phyloP scores from a whole-genome alignment of 2,113 vertebrate species.

The Typhlomys cinereus region DNA sequence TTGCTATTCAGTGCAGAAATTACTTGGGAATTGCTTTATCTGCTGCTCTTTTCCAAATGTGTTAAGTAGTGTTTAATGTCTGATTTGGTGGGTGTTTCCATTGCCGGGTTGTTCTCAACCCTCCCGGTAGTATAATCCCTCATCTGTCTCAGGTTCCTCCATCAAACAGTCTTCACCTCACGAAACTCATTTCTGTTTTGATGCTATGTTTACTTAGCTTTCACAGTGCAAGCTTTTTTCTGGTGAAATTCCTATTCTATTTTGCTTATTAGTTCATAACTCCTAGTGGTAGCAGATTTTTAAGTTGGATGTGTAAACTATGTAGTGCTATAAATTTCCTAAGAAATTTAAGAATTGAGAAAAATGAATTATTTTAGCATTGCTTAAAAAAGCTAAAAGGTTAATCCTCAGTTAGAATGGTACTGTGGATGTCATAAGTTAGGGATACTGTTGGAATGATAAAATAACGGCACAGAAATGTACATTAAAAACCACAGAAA shows the following conservation, averaged over 20 bases:
- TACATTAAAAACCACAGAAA: neutral
- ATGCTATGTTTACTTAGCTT: neutral
- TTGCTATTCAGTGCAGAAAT: neutral
- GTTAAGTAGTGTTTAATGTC: too few relatives aligned
- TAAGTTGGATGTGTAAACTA: neutral
- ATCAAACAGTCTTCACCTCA: neutral
- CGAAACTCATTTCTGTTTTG: neutral
- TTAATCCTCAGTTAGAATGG: neutral
- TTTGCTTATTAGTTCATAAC: neutral
- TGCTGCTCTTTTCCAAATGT: neutral
- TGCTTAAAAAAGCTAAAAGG: constrained; percentile 8
- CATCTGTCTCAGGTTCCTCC: neutral
- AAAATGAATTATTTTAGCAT: neutral
- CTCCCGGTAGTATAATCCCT: neutral
- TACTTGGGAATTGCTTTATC: neutral
- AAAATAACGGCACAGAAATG: neutral
- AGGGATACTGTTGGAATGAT: neutral
- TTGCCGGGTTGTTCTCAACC: neutral
- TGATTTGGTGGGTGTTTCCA: neutral
- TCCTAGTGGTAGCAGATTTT: neutral
- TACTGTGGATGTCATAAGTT: neutral
- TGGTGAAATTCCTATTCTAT: neutral
- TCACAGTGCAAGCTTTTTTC: neutral
- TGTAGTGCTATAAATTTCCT: constrained; percentile 29
- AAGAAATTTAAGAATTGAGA: constrained; percentile 36